These are phyloP conservation scores for Heterocephalus glaber DNA, from an alignment of 2,113 vertebrate genomes.

Conservation along the genomic window DNA sequence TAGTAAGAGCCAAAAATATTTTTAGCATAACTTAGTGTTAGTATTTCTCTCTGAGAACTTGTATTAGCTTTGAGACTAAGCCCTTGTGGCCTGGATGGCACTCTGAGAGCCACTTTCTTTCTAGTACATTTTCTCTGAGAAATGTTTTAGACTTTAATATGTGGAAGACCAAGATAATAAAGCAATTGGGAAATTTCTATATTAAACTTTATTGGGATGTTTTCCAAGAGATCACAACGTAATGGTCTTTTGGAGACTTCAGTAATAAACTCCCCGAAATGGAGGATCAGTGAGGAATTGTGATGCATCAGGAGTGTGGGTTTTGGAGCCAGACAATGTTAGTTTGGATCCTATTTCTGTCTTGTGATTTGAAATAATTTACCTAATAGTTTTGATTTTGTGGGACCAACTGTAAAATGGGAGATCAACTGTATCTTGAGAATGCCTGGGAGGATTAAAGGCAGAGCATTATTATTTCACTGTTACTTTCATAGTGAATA, in stretches of 20 bases:
- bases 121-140: background rate
- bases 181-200: background rate
- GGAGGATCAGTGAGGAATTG: background rate
- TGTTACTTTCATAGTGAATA: slow-evolving; percentile 21
- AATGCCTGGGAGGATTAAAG: background rate
- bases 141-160: slow-evolving; percentile 35
- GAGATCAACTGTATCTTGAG: background rate
- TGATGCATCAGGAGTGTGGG: background rate
- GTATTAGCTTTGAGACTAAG: slow-evolving; percentile 58
- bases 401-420: background rate
- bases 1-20: slow-evolving; percentile 74
- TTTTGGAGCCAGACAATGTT: background rate
- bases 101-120: background rate
- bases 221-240: slow-evolving; percentile 6
- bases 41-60: slow-evolving; percentile 64
- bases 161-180: background rate
- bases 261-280: background rate
- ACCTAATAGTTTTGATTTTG: slow-evolving; percentile 31
- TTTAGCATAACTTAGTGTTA: slow-evolving; percentile 70
- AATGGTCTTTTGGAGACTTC: background rate
- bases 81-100: background rate
- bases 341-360: background rate
- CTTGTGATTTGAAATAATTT: background rate
- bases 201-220: slow-evolving; percentile 22
- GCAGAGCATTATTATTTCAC: background rate